These are phyloP conservation scores for Pseudorasbora parva DNA, from an alignment of 2,113 vertebrate genomes.

Conservation along the genomic window DNA sequence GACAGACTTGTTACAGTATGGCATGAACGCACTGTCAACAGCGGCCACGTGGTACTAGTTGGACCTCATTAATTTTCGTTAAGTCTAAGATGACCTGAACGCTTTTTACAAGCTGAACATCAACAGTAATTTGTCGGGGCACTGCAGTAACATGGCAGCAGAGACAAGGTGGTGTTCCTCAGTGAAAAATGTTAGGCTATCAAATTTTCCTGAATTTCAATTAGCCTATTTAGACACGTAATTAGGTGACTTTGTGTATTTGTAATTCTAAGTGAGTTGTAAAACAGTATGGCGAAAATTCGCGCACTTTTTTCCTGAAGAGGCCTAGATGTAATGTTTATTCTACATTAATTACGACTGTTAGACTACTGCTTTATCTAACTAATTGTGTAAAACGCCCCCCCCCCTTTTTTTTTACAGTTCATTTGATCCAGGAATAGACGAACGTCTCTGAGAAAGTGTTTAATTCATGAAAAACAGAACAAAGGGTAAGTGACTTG, in stretches of 20 bases:
- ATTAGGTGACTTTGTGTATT: neutral
- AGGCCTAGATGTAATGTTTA: neutral
- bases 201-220: neutral
- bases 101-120: too few relatives aligned
- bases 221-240: neutral
- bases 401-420: neutral
- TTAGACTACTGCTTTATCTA: neutral
- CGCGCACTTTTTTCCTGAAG: neutral
- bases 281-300: neutral
- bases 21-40: too few relatives aligned
- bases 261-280: neutral
- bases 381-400: neutral
- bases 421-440: neutral
- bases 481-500: neutral
- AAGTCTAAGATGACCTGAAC: too few relatives aligned
- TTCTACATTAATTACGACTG: neutral
- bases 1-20: too few relatives aligned
- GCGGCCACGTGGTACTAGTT: too few relatives aligned
- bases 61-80: too few relatives aligned
- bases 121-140: neutral
- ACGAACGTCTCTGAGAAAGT: neutral
- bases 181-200: too few relatives aligned
- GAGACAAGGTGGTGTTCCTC: neutral
- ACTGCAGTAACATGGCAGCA: neutral
- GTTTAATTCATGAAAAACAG: neutral